Percentiles rank a stretch among this genome's conserved stretches.
Conservation (phyloP, 2,888 invertebrate genomes). For the Pristionchus mayeri region DNA sequence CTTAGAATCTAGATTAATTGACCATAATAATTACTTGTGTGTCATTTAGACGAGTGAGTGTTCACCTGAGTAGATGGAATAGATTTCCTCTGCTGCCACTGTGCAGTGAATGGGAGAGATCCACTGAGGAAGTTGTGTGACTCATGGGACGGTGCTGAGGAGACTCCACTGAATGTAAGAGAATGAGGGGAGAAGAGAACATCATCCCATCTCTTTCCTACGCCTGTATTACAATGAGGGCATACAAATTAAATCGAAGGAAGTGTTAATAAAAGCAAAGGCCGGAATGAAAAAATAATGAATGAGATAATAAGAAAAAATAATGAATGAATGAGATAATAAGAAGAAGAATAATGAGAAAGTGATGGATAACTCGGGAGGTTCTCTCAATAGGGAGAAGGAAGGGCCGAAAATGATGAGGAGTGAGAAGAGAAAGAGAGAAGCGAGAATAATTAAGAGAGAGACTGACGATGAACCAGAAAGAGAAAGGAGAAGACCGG, state of each 20-base stretch:
- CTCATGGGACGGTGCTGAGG: constrained; percentile 44
- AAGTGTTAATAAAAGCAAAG: no score
- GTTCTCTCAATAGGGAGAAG: background rate
- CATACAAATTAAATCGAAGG: no score
- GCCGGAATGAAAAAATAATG: no score
- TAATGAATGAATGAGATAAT: no score
- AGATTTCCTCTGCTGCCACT: constrained; percentile 55
- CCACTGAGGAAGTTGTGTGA: constrained; percentile 29
- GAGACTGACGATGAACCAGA: background rate
- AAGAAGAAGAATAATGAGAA: background rate
- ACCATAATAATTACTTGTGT: no score
- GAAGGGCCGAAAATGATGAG: background rate
- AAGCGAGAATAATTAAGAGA: constrained; percentile 23
- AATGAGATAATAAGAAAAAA: no score
- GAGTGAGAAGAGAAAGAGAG: constrained; percentile 22
- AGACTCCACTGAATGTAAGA: background rate
- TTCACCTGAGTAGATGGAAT: constrained; percentile 62
- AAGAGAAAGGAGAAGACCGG: constrained; percentile 5
- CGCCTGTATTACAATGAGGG: background rate
- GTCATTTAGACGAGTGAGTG: no score
- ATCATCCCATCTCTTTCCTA: background rate
- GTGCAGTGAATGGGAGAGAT: constrained; percentile 30
- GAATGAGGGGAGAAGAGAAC: background rate
- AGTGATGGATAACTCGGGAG: background rate
- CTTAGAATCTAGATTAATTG: no score